Conservation (phyloP, 2,888 invertebrate species). For the Campoplex nolae region DNA sequence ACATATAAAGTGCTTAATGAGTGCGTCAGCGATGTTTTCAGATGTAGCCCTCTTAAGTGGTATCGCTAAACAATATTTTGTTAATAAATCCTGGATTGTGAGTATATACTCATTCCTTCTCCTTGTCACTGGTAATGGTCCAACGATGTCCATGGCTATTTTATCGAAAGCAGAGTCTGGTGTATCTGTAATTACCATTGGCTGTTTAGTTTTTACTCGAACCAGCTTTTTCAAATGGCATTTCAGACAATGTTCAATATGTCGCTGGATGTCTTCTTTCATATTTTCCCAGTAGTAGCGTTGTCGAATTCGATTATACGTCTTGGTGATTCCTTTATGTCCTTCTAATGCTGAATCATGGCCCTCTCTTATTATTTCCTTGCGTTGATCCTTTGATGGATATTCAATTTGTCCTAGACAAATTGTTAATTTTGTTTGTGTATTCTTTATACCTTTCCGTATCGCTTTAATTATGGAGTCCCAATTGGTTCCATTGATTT, state of each 20-base stretch:
- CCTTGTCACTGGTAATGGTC: too few relatives aligned
- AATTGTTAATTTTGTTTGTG: background rate
- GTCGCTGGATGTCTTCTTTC: background rate
- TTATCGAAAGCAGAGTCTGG: too few relatives aligned
- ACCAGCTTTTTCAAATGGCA: background rate
- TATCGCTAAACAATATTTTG: too few relatives aligned
- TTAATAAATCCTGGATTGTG: too few relatives aligned
- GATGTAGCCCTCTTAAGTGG: too few relatives aligned
- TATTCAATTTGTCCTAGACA: conserved; percentile 8
- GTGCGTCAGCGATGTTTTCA: too few relatives aligned
- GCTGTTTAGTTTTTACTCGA: background rate
- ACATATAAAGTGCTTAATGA: too few relatives aligned
- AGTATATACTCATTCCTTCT: too few relatives aligned
- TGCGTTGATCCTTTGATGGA: background rate
- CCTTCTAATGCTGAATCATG: background rate
- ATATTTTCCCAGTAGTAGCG: background rate
- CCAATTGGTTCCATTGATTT: too few relatives aligned
- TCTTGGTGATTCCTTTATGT: background rate
- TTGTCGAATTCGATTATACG: conserved; percentile 6
- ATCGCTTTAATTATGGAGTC: background rate
- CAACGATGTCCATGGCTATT: too few relatives aligned
- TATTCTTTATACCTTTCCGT: background rate
- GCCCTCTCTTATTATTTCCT: background rate
- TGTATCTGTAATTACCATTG: background rate
- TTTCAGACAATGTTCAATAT: background rate